Evolutionary conservation across 2,888 invertebrate genomes (phyloP).

Genomic region (Hyalella azteca): DNA sequence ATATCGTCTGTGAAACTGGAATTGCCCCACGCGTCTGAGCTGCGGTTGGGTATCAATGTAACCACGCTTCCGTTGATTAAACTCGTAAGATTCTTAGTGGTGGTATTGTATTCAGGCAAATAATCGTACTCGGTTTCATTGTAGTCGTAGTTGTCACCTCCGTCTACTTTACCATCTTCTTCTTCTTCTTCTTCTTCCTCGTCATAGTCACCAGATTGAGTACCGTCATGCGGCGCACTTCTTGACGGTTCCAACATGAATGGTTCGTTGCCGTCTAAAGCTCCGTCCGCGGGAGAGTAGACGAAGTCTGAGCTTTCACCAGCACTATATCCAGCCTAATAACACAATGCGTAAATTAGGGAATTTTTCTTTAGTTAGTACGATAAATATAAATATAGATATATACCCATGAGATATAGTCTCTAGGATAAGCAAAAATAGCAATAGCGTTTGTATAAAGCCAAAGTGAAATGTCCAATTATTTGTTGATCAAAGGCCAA

Average conservation of each 20-base stretch:
- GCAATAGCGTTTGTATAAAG: too few relatives aligned
- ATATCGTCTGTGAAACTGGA: neutral
- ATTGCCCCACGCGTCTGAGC: neutral
- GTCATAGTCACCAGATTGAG: neutral
- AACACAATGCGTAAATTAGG: too few relatives aligned
- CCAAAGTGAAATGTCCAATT: too few relatives aligned
- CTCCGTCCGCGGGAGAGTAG: neutral
- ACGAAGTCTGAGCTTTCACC: too few relatives aligned
- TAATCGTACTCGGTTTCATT: constrained; percentile 2
- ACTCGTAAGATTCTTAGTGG: neutral
- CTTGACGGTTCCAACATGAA: neutral
- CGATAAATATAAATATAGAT: too few relatives aligned
- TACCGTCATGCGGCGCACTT: neutral
- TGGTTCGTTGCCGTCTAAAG: neutral
- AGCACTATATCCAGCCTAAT: too few relatives aligned
- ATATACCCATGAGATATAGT: too few relatives aligned
- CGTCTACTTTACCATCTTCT: neutral
- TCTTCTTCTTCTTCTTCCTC: too few relatives aligned
- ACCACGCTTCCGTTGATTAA: neutral
- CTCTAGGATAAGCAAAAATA: too few relatives aligned
- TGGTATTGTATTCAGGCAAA: neutral
- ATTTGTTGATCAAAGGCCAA: too few relatives aligned
- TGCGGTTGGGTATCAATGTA: neutral
- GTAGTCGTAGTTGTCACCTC: neutral
- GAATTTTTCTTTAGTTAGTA: too few relatives aligned